Base-by-base conservation (phyloP, 2,888 invertebrate genomes). In the Dryadula phaetusa region DNA sequence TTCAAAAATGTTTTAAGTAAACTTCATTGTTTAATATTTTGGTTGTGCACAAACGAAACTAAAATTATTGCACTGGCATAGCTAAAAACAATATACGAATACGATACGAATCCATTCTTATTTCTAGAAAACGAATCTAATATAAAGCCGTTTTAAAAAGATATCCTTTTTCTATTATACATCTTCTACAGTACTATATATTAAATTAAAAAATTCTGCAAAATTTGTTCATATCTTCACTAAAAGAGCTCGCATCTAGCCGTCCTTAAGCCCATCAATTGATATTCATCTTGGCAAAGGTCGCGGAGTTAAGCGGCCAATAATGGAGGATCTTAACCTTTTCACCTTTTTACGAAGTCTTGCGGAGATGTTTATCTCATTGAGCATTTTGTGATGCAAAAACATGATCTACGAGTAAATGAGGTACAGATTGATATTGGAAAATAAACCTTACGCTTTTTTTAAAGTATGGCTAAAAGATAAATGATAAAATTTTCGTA, bases 241-340 rank as follows among this genome's bases (percentile, higher is more conserved):
- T 47, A 37, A 62, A 62, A 42, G 14, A 32, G 40, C 20, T 67
- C 62, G 40, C 37, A 40, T 62, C 25, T 49, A 56, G 37, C 47
- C 32, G 62, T 53, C 60, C 60, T 66, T 60, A 58, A 62, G 44
- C 40, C 32, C 65, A 70, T 62, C 64, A 65, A 65, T 67, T 65
- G 70, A 67, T 70, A 67, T 67, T 67, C 70, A 70, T 67, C 67
- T 62, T 63, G 34, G 63, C 14, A 67, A 67, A 70, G 67, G 70
- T 67, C 67, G 52, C 64, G 47, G 49, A 25, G 47, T 20, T 53
- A 70, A 70, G 67, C 67, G 70, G 67, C 64, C 62, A 64, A 62
- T 67, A 70, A 64, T 67, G 67, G 64, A 18, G 56, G 54, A 40
- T 49, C 67, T 70, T 70, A 67, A 70, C 70, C 67, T 70, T 70